Base-by-base conservation (phyloP, 1,140 invertebrate genomes). In the Saccostrea echinata region DNA sequence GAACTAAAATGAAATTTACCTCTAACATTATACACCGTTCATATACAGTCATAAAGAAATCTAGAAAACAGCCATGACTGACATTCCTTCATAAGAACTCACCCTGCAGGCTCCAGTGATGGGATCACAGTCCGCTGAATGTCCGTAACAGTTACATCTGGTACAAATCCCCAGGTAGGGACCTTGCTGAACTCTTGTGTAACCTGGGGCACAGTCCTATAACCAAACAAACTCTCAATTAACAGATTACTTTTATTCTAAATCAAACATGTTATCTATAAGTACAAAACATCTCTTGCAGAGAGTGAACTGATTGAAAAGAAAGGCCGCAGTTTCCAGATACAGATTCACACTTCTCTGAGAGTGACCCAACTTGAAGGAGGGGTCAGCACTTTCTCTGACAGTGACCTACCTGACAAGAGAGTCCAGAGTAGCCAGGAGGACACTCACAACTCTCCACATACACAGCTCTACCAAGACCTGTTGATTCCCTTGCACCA, bases 51-150 rank as follows among this genome's bases (percentile, higher is more conserved):
- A 43, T 43, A 43, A 43, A 43, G 35, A 43, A 43, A 43, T 6
- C 35, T 43, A 43, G 2, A 43, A 6, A 43, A 43, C 35, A 43
- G 35, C 35, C 35, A 43, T 13, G 53, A 55, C 53, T 2, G 1
- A 55, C 1, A 55, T 12, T 55, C 55, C 3, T 57, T 21, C 0
- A 13, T 18, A 0, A 82, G 35, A 35, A 16, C 91, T 91, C 92
- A 98, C 96, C 96, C 97, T 90, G 94, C 99, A 99, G 91, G 97
- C 94, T 87, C 97, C 98, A 86, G 98, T 98, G 92, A 98, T 97
- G 8, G 98, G 97, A 92, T 99, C 98, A 95, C 99, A 99, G 91
- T 98, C 98, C 87, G 98, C 97, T 0, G 99, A 98, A 94, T 99
- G 98, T 2, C 97, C 97, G 91, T 99, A 98, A 94, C 99, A 99